Base-by-base conservation (phyloP, 2,888 invertebrate genomes). In the Sylvicola cinctus region DNA sequence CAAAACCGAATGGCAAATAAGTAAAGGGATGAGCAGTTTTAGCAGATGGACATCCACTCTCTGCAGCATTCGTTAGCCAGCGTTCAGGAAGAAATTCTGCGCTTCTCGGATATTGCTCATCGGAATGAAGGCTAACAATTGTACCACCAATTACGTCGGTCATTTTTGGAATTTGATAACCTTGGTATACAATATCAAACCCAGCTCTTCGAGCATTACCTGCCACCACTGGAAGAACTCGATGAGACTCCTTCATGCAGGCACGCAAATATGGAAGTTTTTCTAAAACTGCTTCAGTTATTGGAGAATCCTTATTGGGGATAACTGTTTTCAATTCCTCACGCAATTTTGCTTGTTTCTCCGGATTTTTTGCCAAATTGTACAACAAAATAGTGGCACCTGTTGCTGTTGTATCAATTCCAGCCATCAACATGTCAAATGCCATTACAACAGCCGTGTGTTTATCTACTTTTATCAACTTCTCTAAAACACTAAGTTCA, bases 21-120 rank as follows among this genome's bases (percentile, higher is more conserved):
- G 45, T 37, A 39, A 51, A 52, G 1, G 49, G 49, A 41, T 48
- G 47, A 10, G 39, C 38, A 33, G 38, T 36, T 26, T 37, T 42
- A 6, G 38, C 45, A 11, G 43, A 13, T 3, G 44, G 34, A 4
- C 40, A 41, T 30, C 30, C 23, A 2, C 12, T 14, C 3, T 20
- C 34, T 2, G 29, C 10, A 15, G 12, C 14, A 25, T 23, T 35
- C 3, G 44, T 34, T 4, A 46, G 17, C 78, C 78, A 80, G 43
- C 79, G 59, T 46, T 77, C 72, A 2, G 78, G 77, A 29, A 66
- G 45, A 45, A 67, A 78, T 26, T 63, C 55, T 1, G 60, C 48
- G 2, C 73, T 59, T 31, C 62, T 51, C 3, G 63, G 58, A 46
- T 72, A 76, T 46, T 73, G 60, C 42, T 65, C 51, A 12, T 62